Conservation (phyloP, 2,888 invertebrate genomes). For the Trichopria drosophilae region DNA sequence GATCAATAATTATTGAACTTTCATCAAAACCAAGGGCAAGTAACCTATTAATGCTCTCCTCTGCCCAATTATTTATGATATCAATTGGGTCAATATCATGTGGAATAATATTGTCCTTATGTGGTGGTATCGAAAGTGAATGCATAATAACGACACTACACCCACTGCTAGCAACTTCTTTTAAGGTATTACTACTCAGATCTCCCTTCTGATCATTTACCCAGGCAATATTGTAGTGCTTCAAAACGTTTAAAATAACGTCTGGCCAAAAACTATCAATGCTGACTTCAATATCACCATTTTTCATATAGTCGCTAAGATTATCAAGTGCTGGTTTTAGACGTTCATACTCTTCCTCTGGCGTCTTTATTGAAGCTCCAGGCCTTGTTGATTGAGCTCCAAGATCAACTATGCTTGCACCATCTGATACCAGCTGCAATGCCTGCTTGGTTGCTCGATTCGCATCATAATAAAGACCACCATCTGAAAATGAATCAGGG, state of each 20-base stretch:
- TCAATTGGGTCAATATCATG: constrained; percentile 13
- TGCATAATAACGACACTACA: constrained; percentile 16
- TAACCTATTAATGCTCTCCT: constrained; percentile 14
- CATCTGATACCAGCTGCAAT: constrained; percentile 21
- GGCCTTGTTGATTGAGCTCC: constrained; percentile 26
- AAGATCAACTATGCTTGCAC: constrained; percentile 24
- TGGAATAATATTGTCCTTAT: constrained; percentile 16
- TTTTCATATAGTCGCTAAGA: constrained; percentile 21
- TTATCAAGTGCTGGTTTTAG: constrained; percentile 23
- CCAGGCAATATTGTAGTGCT: constrained; percentile 24
- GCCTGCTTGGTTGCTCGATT: constrained; percentile 24
- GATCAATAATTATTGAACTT: constrained; percentile 16
- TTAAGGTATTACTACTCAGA: constrained; percentile 12
- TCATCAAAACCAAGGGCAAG: constrained; percentile 15
- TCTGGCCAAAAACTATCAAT: constrained; percentile 26
- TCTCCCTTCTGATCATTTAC: constrained; percentile 23
- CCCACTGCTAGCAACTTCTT: constrained; percentile 12
- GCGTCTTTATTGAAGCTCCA: constrained; percentile 18
- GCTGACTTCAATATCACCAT: constrained; percentile 21
- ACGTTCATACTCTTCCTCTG: constrained; percentile 21
- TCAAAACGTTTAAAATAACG: constrained; percentile 23
- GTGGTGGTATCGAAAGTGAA: constrained; percentile 16
- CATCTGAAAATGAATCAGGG: constrained; percentile 24
- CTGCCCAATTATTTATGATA: constrained; percentile 17
- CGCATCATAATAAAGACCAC: constrained; percentile 24